Base-by-base conservation (phyloP, 2,888 invertebrate genomes). In the Amorpha juglandis region DNA sequence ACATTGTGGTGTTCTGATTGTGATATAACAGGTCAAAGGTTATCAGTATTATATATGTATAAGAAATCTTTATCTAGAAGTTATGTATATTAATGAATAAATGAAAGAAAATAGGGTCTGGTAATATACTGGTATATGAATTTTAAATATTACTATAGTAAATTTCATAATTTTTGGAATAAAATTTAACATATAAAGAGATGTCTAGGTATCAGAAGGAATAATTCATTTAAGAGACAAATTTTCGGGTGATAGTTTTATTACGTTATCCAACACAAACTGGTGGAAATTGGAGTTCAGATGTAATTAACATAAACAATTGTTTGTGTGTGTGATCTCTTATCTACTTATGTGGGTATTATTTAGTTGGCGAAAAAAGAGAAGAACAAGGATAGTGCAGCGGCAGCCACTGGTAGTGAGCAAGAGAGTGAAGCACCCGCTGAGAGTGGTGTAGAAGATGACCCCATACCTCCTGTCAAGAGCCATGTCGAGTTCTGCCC, bases 401-500 rank as follows among this genome's bases (percentile, higher is more conserved):
- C 82, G 6, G 78, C 81, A 42, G 76, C 84, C 19, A 85, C 88
- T 6, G 89, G 88, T 63, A 94, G 94, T 76, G 94, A 94, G 68
- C 80, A 83, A 16, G 91, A 92, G 64, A 92, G 93, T 76, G 93
- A 93, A 71, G 90, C 89, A 0, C 92, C 78, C 0, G 91, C 87
- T 12, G 94, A 94, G 69, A 93, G 92, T 74, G 91, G 93, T 14
- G 76, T 84, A 35, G 93, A 93, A 63, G 93, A 93, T 69, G 93
- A 94, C 35, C 66, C 77, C 0, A 75, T 80, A 48, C 82, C 84
- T 0, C 74, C 78, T 53, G 76, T 77, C 53, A 91, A 90, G 74
- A 87, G 83, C 19, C 96, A 96, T 83, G 96, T 97, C 8, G 96
- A 97, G 77, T 96, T 96, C 74, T 75, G 79, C 72, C 95, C 96